Percentiles rank a stretch among this genome's conserved stretches.
Conservation (phyloP, 2,797 vertebrate genomes). For the Otus scops region DNA sequence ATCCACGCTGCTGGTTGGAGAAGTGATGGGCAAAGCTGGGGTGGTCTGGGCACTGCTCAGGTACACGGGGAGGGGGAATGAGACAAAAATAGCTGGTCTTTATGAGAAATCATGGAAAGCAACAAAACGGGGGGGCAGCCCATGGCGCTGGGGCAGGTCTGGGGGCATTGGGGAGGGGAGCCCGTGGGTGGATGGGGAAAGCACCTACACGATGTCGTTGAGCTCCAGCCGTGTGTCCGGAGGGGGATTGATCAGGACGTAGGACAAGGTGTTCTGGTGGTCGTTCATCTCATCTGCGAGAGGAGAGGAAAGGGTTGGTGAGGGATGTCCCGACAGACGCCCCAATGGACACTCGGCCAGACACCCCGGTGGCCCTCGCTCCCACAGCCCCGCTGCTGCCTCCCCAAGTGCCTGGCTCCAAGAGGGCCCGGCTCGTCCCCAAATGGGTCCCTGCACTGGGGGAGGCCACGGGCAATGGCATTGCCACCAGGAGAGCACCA, state of each 20-base stretch:
- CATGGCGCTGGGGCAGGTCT: rapidly evolving
- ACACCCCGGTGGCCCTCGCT: background rate
- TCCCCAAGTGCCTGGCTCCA: rapidly evolving
- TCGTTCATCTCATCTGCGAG: constrained; percentile 96
- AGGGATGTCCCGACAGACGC: background rate
- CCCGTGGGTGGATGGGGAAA: rapidly evolving
- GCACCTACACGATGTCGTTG: constrained; percentile 91
- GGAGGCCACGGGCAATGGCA: rapidly evolving
- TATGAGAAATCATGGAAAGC: background rate
- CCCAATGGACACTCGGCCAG: background rate
- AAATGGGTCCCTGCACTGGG: rapidly evolving
- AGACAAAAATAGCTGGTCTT: rapidly evolving
- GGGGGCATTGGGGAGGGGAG: background rate
- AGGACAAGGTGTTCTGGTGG: constrained; percentile 96
- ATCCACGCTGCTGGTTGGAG: rapidly evolving
- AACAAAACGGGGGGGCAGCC: rapidly evolving
- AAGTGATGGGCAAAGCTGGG: background rate
- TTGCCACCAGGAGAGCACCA: rapidly evolving
- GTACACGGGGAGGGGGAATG: rapidly evolving
- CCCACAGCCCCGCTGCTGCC: background rate
- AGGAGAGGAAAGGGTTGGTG: background rate
- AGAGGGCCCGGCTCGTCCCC: background rate
- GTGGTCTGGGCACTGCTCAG: rapidly evolving
- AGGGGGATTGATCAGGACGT: constrained; percentile 95
- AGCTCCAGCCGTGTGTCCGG: constrained; percentile 95